Evolutionary conservation across 2,797 vertebrate species (phyloP), one percentile per base, ranked within the genome.

Genomic region (Pangasius djambal): DNA sequence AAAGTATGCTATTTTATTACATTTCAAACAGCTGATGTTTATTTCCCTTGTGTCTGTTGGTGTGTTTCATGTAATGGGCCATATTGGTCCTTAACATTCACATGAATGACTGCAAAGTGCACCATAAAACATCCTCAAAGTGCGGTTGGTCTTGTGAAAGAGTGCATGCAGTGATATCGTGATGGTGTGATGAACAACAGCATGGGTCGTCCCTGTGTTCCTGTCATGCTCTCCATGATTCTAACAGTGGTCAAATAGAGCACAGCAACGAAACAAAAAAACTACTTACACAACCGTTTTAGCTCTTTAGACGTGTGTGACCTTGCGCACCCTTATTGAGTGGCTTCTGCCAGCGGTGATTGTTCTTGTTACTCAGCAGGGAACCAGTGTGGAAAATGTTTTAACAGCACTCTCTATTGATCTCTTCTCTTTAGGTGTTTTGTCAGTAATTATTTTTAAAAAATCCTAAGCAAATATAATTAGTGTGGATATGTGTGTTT

Each of bases 331-430:
- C 69, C 25, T 61, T 90, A 87, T 87, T 88, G 86, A 90, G 74
- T 57, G 83, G 52, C 85, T 88, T 81, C 86, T 89, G 50, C 44
- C 25, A 65, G 16, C 7, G 1, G 72, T 55, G 25, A 59, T 89
- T 34, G 69, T 89, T 89, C 87, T 86, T 55, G 87, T 85, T 89
- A 52, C 89, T 88, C 86, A 81, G 87, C 87, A 81, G 86, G 72
- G 75, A 83, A 88, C 74, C 81, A 82, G 86, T 50, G 77, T 57
- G 67, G 74, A 87, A 85, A 90, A 85, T 22, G 90, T 85, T 91
- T 91, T 87, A 89, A 57, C 81, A 79, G 84, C 92, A 89, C 88
- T 88, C 59, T 52, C 48, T 85, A 90, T 89, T 63, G 86, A 91
- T 91, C 83, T 44, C 61, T 25, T 65, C 61, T 61, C 44, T 86